These are phyloP conservation scores for Sicus ferrugineus DNA, from an alignment of 2,888 invertebrate genomes.

Conservation along the genomic window DNA sequence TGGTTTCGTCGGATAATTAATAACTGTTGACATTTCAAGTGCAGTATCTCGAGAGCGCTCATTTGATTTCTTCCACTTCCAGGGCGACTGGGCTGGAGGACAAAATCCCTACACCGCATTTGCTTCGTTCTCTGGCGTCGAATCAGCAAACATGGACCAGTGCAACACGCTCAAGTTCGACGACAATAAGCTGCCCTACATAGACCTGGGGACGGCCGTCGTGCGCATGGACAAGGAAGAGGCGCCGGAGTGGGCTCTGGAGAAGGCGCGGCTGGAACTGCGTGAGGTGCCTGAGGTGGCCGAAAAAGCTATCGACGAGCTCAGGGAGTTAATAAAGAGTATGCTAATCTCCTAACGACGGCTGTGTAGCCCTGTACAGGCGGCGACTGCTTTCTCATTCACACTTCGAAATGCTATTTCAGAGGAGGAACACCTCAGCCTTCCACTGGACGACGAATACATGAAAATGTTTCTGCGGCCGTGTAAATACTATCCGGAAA, in stretches of 20 bases:
- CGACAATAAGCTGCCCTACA: slow-evolving; percentile 69
- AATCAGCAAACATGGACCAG: not conserved
- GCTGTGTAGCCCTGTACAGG: not conserved
- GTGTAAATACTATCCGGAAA: slow-evolving; percentile 84
- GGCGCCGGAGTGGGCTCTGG: slow-evolving; percentile 67
- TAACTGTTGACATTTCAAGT: no score
- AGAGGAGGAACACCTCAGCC: slow-evolving; percentile 71
- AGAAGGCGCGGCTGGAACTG: slow-evolving; percentile 74
- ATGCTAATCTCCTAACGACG: slow-evolving; percentile 37
- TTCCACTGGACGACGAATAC: slow-evolving; percentile 77
- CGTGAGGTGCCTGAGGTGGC: slow-evolving; percentile 76
- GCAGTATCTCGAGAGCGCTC: no score
- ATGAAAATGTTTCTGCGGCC: slow-evolving; percentile 83
- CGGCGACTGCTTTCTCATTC: not conserved
- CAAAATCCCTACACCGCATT: no score
- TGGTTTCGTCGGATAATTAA: no score
- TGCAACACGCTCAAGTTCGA: slow-evolving; percentile 65
- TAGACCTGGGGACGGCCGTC: slow-evolving; percentile 70
- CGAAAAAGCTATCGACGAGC: slow-evolving; percentile 68
- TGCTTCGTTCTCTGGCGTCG: no score
- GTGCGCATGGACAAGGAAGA: slow-evolving; percentile 73
- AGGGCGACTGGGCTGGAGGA: no score
- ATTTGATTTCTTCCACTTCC: no score
- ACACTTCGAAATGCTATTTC: slow-evolving; percentile 50
- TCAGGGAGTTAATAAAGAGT: slow-evolving; percentile 68